Evolutionary conservation across 2,113 vertebrate species (phyloP).

Genomic region (Amblyornis subalaris): DNA sequence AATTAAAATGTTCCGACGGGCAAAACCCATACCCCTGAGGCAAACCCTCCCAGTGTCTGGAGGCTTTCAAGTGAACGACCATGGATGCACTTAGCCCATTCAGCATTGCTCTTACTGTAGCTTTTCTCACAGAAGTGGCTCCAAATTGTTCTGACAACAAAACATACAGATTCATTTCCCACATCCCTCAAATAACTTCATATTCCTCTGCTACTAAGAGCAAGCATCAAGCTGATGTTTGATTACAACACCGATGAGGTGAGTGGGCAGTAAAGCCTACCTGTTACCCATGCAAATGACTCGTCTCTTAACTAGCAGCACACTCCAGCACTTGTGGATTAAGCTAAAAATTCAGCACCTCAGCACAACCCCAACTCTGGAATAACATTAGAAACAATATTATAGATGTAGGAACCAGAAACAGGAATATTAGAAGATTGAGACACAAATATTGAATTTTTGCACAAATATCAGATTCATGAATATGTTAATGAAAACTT

Average conservation of each 20-base stretch:
- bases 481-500: not conserved
- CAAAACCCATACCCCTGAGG: not conserved
- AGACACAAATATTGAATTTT: not conserved
- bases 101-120: not conserved
- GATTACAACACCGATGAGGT: not conserved
- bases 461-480: not conserved
- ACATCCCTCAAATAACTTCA: not conserved
- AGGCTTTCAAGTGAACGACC: not conserved
- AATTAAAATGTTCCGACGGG: not conserved
- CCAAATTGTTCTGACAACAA: conserved; percentile 8
- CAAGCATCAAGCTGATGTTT: not conserved
- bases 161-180: not conserved
- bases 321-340: not conserved
- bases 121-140: not conserved
- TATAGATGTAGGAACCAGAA: not conserved
- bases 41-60: not conserved
- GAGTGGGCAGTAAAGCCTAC: not conserved
- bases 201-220: not conserved
- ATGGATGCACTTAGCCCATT: not conserved
- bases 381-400: not conserved
- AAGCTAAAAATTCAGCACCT: not conserved
- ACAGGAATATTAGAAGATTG: not conserved
- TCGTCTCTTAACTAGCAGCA: not conserved
- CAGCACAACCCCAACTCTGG: not conserved
- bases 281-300: not conserved